Base-by-base conservation (phyloP, 2,113 vertebrate genomes). In the Malurus elegans region DNA sequence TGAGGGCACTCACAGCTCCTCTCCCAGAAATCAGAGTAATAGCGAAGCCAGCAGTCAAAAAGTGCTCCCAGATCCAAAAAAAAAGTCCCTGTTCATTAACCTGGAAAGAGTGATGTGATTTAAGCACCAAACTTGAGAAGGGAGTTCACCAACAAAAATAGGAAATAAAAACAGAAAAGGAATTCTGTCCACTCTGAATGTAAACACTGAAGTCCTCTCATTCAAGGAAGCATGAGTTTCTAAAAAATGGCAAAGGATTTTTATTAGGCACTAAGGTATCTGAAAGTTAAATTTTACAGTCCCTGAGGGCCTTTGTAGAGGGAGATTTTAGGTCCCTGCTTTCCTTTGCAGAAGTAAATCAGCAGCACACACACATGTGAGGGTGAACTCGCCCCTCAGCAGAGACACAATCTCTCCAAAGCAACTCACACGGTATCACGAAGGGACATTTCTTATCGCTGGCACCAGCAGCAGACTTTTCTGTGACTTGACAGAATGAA, bases 291-390 rank as follows among this genome's bases (percentile, higher is more conserved):
- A 26, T 36, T 79, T 88, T 51, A 31, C 45, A 65, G 25, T 18
- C 36, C 14, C n/a, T 4, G 1, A 57, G 5, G 10, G 44, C 18
- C 18, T 65, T 83, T 45, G 24, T 45, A 66, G 40, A 80, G 32
- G 0, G 4, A 82, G 50, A 3, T 42, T 34, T 69, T 53, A 38
- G 10, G 20, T 78, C 12, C 20, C 28, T 61, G 6, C 3, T 38
- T 53, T 12, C 2, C 32, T 62, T 24, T 26, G 8, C 20, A 17
- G 60, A 58, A 90, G 40, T 14, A 82, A 72, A 84, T 12, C 65
- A 40, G 53, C 28, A 31, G 67, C 2, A 5, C 16, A 13, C 2
- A 32, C 8, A 42, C 0, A 0, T 4, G 8, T 0, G 0, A 18
- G 18, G 17, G 9, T 7, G 9, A 73, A 61, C 21, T 61, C 40